Evolutionary conservation across 2,888 invertebrate species (phyloP), one percentile per base, ranked within the genome.

Genomic region (Andrena chrysosceles): DNA sequence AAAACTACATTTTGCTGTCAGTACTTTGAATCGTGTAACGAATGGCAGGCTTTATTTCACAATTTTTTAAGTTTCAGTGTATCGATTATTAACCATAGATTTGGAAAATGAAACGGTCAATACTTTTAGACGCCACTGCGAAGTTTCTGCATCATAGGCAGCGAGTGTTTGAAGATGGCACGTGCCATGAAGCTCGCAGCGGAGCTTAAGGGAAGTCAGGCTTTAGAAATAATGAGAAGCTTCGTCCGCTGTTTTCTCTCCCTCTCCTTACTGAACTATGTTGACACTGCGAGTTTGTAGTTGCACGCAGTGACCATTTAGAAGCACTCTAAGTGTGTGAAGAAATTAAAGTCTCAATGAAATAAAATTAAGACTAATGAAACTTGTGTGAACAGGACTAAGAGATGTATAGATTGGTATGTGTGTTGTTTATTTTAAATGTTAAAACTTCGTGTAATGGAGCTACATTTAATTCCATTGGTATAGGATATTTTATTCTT

Each of bases 161-260:
- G 33, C 74, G 68, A 78, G 85, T 83, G 86, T 89, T 91, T 91
- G 90, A 84, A 87, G 85, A 78, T 74, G 71, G 86, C 89, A 90
- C 92, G 92, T 92, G 92, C 91, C 83, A 77, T 81, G 86, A 83
- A 89, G 85, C 89, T 89, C 83, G 79, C 76, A 79, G 72, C 81
- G 66, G 77, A 87, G 89, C 89, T 92, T 91, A 91, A 77, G 86
- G 72, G 83, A 90, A 91, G 89, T 92, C 90, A 88, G 89, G 89
- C 89, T 90, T 85, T 79, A 77, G 85, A 89, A 90, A 90, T 90
- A 91, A 90, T 89, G 87, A 89, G 86, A 84, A 83, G 77, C 77
- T 73, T 54, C 48, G 72, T 69, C 49, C 75, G 63, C 52, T 77
- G 83, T 68, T 77, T 85, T 70, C 60, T 35, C 68, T 68, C 62